These are phyloP conservation scores for Eueides isabella DNA, from an alignment of 1,140 invertebrate species.

Conservation along the genomic window DNA sequence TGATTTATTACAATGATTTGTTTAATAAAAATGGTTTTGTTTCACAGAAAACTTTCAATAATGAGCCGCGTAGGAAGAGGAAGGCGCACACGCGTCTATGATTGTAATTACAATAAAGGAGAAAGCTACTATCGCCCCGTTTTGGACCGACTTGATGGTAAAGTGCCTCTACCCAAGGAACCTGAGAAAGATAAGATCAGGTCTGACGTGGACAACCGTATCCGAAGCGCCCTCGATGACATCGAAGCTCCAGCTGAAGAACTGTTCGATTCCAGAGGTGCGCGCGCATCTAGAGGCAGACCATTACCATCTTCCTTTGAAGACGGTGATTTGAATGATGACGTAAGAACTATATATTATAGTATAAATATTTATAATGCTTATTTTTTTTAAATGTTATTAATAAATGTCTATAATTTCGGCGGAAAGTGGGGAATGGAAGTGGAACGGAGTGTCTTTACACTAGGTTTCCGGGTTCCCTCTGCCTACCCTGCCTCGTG, in stretches of 20 bases:
- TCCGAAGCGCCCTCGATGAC: conserved; percentile 79
- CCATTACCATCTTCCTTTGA: conserved; percentile 77
- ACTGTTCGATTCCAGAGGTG: conserved; percentile 78
- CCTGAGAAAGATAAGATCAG: conserved; percentile 63
- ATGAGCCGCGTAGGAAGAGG: conserved; percentile 83
- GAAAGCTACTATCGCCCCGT: conserved; percentile 90
- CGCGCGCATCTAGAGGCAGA: conserved; percentile 66
- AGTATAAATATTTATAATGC: background rate
- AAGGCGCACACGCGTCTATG: conserved; percentile 88
- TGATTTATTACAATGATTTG: background rate
- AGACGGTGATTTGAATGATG: conserved; percentile 75
- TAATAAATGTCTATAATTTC: too few relatives aligned
- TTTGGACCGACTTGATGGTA: conserved; percentile 88
- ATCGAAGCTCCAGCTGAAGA: conserved; percentile 68
- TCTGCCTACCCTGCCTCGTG: too few relatives aligned
- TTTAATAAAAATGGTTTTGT: background rate
- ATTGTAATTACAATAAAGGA: conserved; percentile 91
- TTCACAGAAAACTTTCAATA: conserved; percentile 31
- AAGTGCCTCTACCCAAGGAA: conserved; percentile 83
- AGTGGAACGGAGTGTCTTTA: too few relatives aligned
- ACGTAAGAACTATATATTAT: conserved; percentile 58
- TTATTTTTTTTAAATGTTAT: too few relatives aligned
- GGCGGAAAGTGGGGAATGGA: too few relatives aligned
- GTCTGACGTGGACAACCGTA: conserved; percentile 74
- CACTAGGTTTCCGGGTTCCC: too few relatives aligned